Base-by-base conservation (phyloP, 1,140 invertebrate species). In the Drosophila nannoptera region DNA sequence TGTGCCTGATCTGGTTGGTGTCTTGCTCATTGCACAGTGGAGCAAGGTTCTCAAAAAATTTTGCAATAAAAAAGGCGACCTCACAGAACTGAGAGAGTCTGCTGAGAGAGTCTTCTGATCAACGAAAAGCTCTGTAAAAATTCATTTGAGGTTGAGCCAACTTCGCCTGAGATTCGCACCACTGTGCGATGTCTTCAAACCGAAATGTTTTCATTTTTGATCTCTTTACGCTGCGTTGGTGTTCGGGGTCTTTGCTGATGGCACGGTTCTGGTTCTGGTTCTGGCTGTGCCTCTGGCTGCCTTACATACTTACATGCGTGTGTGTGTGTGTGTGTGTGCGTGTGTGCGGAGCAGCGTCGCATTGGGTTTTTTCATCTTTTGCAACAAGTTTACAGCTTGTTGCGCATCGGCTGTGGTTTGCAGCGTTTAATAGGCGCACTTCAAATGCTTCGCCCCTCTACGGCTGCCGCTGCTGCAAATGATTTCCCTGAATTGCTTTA, bases 301-400 rank as follows among this genome's bases (percentile, higher is more conserved):
- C 52, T 55, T 31, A 52, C 64, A 60, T 12, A 54, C 55, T 16
- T 56, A 38, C 31, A n/a, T 14, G 16, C 46, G 40, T 59, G 33
- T 59, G 42, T 58, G 32, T 46, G 35, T 42, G n/a, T 49, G 54
- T 61, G 45, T 36, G 31, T 14, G 9, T 29, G 40, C n/a, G 8
- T 12, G 46, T 43, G 12, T 16, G 48, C 14, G 38, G 14, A 49
- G 58, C 38, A 49, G 58, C 36, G 66, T 69, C 66, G 66, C 61
- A 65, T 69, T 64, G 53, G n/a, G 53, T 68, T 84, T 67, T 83
- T 82, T 77, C 59, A 83, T 83, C 80, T 75, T 64, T 73, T 86
- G 81, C 80, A 84, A 80, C 81, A 84, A 84, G 77, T 84, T 84
- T 84, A 84, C 80, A 84, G 80, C 81, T 84, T 83, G 80, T 84